Conservation (phyloP, 1,140 invertebrate species). For the Trachymyrmex septentrionalis region DNA sequence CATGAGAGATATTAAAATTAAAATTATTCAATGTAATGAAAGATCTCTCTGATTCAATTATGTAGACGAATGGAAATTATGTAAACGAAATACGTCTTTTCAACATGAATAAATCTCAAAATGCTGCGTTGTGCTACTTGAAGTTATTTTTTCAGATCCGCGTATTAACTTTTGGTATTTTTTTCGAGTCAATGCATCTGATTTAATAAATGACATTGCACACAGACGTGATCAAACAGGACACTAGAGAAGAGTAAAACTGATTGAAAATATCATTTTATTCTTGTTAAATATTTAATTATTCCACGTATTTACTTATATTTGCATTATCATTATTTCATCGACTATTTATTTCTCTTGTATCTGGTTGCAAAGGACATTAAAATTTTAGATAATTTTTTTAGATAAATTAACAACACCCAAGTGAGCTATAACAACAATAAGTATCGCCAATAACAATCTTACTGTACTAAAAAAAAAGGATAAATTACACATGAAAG, state of each 20-base stretch:
- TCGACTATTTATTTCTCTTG: not conserved
- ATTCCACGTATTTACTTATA: not conserved
- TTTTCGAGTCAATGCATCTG: not conserved
- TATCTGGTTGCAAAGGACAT: not conserved
- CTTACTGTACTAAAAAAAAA: slow-evolving; percentile 19
- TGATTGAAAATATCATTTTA: not conserved
- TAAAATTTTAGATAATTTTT: slow-evolving; percentile 4
- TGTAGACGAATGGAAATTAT: not conserved
- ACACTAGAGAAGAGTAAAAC: not conserved
- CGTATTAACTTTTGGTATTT: not conserved
- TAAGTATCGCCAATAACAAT: slow-evolving; percentile 64
- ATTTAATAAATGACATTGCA: not conserved
- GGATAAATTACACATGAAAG: slow-evolving; percentile 46
- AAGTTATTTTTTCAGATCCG: not conserved
- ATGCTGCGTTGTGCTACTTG: slow-evolving; percentile 11
- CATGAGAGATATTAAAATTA: slow-evolving; percentile 10
- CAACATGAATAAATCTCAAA: slow-evolving; percentile 10
- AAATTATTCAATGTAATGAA: slow-evolving; percentile 24
- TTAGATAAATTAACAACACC: slow-evolving; percentile 36
- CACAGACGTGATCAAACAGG: not conserved
- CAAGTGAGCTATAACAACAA: not conserved
- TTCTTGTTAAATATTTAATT: not conserved
- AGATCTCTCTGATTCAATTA: not conserved
- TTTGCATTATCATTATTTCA: not conserved
- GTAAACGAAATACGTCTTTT: not conserved